A percentile compares a stretch with the other conserved stretches of the same genome.
Evolutionary conservation across 2,888 invertebrate genomes (phyloP).

Genomic region (Drosophila austrosaltans): DNA sequence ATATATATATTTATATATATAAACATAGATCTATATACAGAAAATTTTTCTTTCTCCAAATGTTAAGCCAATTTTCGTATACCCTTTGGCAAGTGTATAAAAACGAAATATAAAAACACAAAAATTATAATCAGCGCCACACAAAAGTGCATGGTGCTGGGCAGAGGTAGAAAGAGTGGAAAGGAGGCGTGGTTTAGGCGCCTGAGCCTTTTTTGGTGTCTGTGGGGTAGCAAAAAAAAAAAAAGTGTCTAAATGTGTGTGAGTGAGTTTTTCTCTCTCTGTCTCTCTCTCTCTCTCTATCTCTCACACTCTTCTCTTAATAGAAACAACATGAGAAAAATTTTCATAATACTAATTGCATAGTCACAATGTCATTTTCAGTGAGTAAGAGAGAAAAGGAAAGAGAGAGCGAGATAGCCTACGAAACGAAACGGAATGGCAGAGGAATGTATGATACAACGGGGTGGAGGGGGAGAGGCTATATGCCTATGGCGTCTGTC

Average conservation of each 20-base stretch:
- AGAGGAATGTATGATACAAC: not conserved
- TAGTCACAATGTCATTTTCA: constrained; percentile 83
- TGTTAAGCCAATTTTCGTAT: not conserved
- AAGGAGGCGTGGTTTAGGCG: constrained; percentile 52
- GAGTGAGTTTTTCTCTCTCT: not conserved
- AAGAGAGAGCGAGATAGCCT: not conserved
- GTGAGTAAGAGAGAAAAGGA: constrained; percentile 21
- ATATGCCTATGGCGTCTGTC: constrained; percentile 55
- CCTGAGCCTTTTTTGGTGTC: constrained; percentile 46
- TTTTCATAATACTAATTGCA: constrained; percentile 83
- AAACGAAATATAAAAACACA: constrained; percentile 54
- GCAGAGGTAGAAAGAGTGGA: not conserved
- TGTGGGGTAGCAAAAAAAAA: constrained; percentile 46
- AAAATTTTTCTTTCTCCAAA: too few relatives aligned
- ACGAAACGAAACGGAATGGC: not conserved
- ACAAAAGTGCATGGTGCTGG: constrained; percentile 77
- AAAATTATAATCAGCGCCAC: constrained; percentile 78
- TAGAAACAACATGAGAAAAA: constrained; percentile 75
- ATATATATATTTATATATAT: not conserved
- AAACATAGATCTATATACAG: not conserved
- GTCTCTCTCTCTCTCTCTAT: not conserved
- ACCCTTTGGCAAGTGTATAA: constrained; percentile 1
- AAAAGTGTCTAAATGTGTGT: constrained; percentile 25
- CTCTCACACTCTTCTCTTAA: constrained; percentile 2
- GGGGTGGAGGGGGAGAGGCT: not conserved